Conservation (phyloP, 2,797 vertebrate species). For the Alectoris magna region DNA sequence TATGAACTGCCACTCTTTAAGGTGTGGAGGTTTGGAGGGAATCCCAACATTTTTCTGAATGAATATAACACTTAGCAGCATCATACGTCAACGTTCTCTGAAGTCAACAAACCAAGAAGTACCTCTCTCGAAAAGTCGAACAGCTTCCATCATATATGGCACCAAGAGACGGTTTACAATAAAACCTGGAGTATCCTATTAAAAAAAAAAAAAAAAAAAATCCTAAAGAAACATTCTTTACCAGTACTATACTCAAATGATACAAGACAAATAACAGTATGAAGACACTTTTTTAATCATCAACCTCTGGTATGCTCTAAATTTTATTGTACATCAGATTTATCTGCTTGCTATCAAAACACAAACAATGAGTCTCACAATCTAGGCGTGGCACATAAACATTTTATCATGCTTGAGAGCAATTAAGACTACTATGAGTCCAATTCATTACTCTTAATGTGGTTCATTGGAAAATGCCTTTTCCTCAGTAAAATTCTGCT, state of each 20-base stretch:
- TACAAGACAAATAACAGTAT: neutral
- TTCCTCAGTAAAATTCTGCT: neutral
- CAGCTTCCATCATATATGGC: slow-evolving; percentile 91
- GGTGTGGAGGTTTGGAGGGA: neutral
- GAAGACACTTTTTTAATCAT: neutral
- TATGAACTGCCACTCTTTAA: neutral
- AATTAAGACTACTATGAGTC: neutral
- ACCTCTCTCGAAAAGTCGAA: slow-evolving; percentile 93
- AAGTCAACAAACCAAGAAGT: neutral
- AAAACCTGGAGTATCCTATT: slow-evolving; percentile 95
- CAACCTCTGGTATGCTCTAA: neutral
- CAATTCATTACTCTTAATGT: neutral
- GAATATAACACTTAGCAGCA: neutral
- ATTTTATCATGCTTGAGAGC: neutral
- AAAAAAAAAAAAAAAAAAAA: neutral
- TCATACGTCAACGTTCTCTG: neutral
- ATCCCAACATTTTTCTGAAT: neutral
- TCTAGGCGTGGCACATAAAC: neutral
- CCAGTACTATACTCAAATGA: neutral
- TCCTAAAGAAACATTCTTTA: neutral
- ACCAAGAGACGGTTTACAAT: slow-evolving; percentile 95
- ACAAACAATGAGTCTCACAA: neutral
- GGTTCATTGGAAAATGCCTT: neutral
- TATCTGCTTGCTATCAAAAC: neutral
- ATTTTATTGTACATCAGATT: neutral